Conservation (phyloP, 2,797 vertebrate genomes). For the Rhynchotus rufescens region DNA sequence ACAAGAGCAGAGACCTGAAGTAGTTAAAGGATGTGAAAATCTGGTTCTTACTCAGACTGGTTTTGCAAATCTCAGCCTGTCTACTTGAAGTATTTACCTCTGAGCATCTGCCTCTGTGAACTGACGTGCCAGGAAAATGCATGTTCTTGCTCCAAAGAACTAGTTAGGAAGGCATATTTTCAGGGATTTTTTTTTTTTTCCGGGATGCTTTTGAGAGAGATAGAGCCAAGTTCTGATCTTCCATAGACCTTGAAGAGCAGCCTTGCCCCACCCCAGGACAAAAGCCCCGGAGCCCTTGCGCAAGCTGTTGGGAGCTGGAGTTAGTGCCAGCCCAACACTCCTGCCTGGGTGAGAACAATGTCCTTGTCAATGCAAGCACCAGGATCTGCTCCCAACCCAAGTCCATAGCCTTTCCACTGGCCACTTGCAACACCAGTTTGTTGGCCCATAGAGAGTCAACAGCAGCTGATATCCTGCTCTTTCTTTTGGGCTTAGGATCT, state of each 20-base stretch:
- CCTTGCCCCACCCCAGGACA: background rate
- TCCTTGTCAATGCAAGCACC: background rate
- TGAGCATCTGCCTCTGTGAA: background rate
- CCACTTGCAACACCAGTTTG: fast-evolving
- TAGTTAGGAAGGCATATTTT: background rate
- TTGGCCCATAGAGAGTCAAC: background rate
- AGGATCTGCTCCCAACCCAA: background rate
- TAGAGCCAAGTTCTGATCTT: background rate
- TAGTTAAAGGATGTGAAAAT: conserved; percentile 12
- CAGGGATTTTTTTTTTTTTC: background rate
- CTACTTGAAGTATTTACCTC: background rate
- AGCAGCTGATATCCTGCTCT: background rate
- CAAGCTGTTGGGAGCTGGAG: background rate
- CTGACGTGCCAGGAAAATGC: background rate
- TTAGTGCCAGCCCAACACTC: background rate
- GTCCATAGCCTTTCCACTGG: background rate
- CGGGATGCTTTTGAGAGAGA: fast-evolving
- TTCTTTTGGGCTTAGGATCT: background rate
- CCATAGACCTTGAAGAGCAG: background rate
- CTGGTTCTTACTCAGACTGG: background rate
- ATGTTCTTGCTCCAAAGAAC: background rate
- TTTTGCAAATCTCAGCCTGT: background rate
- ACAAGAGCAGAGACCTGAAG: background rate
- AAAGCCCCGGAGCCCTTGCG: background rate
- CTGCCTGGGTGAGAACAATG: background rate